Conservation (phyloP, 1,140 invertebrate genomes). For the Euura lappo region DNA sequence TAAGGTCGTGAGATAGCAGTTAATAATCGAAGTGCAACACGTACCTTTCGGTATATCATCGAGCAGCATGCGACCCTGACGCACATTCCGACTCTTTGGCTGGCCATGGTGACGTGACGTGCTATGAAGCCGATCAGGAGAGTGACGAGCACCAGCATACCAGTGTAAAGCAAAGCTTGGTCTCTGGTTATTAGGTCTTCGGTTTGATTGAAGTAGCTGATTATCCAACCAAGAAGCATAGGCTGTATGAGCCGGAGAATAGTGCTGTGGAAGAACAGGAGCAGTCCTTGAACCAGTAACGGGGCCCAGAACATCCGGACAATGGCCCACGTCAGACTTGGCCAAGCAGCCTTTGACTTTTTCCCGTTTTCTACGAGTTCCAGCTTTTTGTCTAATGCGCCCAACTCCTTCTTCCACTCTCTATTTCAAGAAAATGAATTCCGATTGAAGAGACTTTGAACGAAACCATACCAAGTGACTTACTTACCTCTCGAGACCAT, state of each 20-base stretch:
- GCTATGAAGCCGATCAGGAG: slow-evolving; percentile 41
- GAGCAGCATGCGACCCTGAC: slow-evolving; percentile 65
- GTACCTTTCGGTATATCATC: slow-evolving; percentile 70
- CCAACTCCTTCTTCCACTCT: slow-evolving; percentile 59
- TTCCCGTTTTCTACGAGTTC: slow-evolving; percentile 56
- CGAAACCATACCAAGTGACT: no score
- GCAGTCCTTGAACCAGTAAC: slow-evolving; percentile 53
- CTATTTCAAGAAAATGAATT: slow-evolving; percentile 36
- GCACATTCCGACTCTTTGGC: slow-evolving; percentile 65
- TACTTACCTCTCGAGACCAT: not conserved
- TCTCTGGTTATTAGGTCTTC: slow-evolving; percentile 24
- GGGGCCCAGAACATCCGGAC: slow-evolving; percentile 55
- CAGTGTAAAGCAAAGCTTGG: slow-evolving; percentile 51
- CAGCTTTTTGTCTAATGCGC: slow-evolving; percentile 43
- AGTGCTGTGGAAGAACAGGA: slow-evolving; percentile 47
- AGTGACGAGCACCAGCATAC: slow-evolving; percentile 45
- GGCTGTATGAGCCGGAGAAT: slow-evolving; percentile 54
- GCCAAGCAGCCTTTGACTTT: slow-evolving; percentile 40
- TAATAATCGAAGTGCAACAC: not conserved
- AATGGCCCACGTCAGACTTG: slow-evolving; percentile 56
- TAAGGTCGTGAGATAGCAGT: no score
- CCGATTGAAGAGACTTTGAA: no score
- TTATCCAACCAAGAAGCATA: slow-evolving; percentile 61
- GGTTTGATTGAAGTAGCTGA: slow-evolving; percentile 60
- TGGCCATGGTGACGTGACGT: slow-evolving; percentile 58